These are phyloP conservation scores for Myotis brandtii DNA, from an alignment of 2,113 vertebrate species.

Conservation along the genomic window DNA sequence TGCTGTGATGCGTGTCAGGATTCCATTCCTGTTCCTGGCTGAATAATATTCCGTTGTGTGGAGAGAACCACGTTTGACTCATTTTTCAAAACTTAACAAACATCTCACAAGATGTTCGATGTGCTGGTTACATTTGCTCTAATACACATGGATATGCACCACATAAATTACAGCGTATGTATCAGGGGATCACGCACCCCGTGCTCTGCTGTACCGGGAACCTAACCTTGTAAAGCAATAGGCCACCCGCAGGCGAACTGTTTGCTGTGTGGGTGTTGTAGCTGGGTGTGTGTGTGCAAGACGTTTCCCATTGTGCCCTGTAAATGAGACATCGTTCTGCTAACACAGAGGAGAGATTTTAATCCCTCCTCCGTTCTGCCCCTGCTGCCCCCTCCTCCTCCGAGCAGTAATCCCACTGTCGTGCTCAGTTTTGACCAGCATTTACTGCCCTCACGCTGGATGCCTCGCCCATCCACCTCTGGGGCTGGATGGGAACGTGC, in stretches of 20 bases:
- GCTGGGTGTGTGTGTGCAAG: not conserved
- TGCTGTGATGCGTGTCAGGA: too few species aligned
- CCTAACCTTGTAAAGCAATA: not conserved
- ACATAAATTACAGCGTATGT: not conserved
- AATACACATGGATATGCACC: not conserved
- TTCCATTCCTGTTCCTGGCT: not conserved
- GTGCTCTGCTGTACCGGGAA: accelerated
- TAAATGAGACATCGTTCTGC: not conserved
- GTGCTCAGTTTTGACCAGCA: not conserved
- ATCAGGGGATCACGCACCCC: accelerated
- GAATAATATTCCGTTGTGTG: not conserved
- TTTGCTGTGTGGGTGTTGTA: not conserved
- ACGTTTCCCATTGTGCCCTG: not conserved
- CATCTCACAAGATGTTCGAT: not conserved
- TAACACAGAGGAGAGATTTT: not conserved
- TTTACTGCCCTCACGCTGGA: accelerated
- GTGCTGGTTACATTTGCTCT: not conserved
- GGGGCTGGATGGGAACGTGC: not conserved
- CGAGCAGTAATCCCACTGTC: not conserved
- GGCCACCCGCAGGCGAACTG: not conserved
- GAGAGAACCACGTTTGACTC: not conserved
- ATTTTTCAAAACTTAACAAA: not conserved
- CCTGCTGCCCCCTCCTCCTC: too few species aligned
- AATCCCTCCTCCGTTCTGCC: accelerated
- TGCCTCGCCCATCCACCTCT: accelerated